These are phyloP conservation scores for Aleadryas rufinucha DNA, from an alignment of 2,113 vertebrate genomes.

Conservation along the genomic window DNA sequence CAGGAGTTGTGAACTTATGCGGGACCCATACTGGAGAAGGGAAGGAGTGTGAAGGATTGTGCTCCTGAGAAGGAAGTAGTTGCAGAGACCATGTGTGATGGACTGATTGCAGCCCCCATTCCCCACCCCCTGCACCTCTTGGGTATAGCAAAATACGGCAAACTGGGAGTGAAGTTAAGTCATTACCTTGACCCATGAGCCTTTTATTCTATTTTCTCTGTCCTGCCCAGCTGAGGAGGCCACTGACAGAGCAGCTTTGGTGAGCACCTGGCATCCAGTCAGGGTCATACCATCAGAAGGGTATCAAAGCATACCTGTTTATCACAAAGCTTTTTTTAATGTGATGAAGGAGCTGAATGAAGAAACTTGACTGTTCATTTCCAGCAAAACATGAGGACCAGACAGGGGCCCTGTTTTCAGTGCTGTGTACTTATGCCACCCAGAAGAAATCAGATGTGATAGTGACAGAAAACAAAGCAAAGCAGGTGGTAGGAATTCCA, in stretches of 20 bases:
- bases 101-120: neutral
- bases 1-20: neutral
- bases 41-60: neutral
- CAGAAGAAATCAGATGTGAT: neutral
- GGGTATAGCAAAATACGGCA: neutral
- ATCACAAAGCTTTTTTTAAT: neutral
- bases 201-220: neutral
- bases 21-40: neutral
- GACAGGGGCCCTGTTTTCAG: neutral
- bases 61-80: neutral
- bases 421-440: neutral
- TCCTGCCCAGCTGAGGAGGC: neutral
- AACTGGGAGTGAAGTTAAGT: neutral
- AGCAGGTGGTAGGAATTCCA: neutral
- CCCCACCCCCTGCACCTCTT: neutral
- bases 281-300: neutral
- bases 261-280: too few relatives aligned
- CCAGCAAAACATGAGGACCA: neutral
- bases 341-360: neutral
- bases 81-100: fast-evolving
- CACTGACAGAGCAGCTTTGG: fast-evolving
- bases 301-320: neutral
- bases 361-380: neutral
- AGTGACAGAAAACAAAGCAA: neutral
- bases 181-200: fast-evolving